phyloP scores from a whole-genome alignment of 2,113 vertebrate species.

The Psammodynastes pulverulentus region DNA sequence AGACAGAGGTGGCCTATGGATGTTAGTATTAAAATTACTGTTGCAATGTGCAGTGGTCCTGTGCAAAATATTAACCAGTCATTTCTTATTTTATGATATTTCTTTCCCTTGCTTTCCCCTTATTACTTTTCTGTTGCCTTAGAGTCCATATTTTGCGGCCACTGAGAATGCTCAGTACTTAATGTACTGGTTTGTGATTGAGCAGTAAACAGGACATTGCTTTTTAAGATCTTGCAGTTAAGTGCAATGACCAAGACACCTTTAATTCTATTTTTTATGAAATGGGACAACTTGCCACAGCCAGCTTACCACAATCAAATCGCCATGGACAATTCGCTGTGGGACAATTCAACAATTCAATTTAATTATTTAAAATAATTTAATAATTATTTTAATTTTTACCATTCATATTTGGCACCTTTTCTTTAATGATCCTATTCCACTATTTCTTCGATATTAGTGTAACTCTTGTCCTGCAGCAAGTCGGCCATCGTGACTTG shows the following conservation, averaged over 20 bases:
- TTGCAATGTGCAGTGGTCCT: background rate
- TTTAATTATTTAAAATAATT: too few relatives aligned
- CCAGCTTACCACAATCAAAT: accelerated
- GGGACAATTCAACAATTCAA: too few relatives aligned
- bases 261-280: background rate
- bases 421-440: too few relatives aligned
- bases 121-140: background rate
- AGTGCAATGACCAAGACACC: background rate
- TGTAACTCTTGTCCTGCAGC: background rate
- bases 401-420: too few relatives aligned
- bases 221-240: background rate
- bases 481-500: background rate
- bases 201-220: background rate
- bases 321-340: background rate
- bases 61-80: background rate
- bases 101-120: background rate
- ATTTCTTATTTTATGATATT: background rate
- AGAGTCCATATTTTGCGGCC: background rate
- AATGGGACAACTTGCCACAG: background rate
- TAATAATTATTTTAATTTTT: too few relatives aligned
- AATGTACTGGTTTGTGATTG: background rate
- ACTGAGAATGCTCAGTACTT: background rate
- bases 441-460: too few relatives aligned
- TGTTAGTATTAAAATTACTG: background rate
- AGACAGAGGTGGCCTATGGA: background rate